Conservation (phyloP, 2,113 vertebrate species). For the Struthidea cinerea region DNA sequence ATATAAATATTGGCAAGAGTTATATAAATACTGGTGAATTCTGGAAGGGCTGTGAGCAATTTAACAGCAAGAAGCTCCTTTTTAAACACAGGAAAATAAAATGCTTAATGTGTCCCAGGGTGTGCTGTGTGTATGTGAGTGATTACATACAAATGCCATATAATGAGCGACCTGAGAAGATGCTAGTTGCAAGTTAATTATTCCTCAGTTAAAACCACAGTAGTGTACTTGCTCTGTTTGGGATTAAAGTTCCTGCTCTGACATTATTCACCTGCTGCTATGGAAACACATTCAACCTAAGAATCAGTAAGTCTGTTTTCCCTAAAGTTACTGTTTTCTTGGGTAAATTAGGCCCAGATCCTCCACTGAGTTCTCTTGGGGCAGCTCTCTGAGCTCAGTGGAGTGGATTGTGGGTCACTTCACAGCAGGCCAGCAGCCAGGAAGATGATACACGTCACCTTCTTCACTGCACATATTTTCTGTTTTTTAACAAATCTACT, state of each 20-base stretch:
- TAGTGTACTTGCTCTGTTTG: neutral
- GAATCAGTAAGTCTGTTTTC: neutral
- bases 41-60: neutral
- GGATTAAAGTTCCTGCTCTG: constrained; percentile 1
- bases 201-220: neutral
- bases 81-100: neutral
- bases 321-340: neutral
- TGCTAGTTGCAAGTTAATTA: constrained; percentile 6
- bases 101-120: constrained; percentile 4
- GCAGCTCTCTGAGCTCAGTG: neutral
- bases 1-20: constrained; percentile 30
- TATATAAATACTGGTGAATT: neutral
- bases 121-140: neutral
- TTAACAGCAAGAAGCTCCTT: constrained; percentile 24
- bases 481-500: neutral
- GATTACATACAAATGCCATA: neutral
- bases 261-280: constrained; percentile 26
- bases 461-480: accelerated
- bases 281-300: neutral
- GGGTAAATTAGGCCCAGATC: neutral
- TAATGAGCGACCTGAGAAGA: constrained; percentile 43
- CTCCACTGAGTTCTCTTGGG: neutral
- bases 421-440: neutral
- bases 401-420: neutral
- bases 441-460: neutral